Evolutionary conservation across 2,797 vertebrate genomes (phyloP), one percentile per base, ranked within the genome.

Genomic region (Ibycter americanus): DNA sequence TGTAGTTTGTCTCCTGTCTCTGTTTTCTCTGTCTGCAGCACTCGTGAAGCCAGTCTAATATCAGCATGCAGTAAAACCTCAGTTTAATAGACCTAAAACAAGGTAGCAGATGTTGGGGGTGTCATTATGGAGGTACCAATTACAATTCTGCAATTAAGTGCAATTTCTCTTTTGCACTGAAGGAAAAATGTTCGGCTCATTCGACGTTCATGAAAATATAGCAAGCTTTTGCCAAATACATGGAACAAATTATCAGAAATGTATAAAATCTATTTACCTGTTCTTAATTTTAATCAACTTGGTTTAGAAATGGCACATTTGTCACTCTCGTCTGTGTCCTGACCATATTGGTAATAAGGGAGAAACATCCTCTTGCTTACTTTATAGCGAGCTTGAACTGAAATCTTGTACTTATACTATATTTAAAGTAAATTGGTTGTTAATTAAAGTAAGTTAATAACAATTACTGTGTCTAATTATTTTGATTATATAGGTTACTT

Each of bases 401-500:
- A 81, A 92, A 38, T 56, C 40, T 81, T 73, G 27, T 9, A 12
- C 42, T 79, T 52, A 25, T 54, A 11, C 46, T 82, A 19, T 73
- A 82, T 66, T 93, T 90, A 72, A 93, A 88, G 40, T 51, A 42
- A 93, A 89, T 65, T 81, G 71, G 17, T 29, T 78, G 56, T 68
- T 93, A 77, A 78, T 92, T 93, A 80, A 73, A 85, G 61, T 68
- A 55, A 63, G n/a, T 58, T 93, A 40, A 26, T 72, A 81, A 83
- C 67, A 91, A 81, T 61, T 81, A 31, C 54, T 54, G 7, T 61
- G 56, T 29, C 65, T 86, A 74, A 89, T 95, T 92, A 59, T 74
- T 95, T 90, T 90, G 88, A 96, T 96, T 93, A 56, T 71, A 61
- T 47, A 91, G 56, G 65, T 85, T 76, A n/a, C 49, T 86, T 65